Conservation (phyloP, 1,140 invertebrate genomes). For the Phymastichus coffea region DNA sequence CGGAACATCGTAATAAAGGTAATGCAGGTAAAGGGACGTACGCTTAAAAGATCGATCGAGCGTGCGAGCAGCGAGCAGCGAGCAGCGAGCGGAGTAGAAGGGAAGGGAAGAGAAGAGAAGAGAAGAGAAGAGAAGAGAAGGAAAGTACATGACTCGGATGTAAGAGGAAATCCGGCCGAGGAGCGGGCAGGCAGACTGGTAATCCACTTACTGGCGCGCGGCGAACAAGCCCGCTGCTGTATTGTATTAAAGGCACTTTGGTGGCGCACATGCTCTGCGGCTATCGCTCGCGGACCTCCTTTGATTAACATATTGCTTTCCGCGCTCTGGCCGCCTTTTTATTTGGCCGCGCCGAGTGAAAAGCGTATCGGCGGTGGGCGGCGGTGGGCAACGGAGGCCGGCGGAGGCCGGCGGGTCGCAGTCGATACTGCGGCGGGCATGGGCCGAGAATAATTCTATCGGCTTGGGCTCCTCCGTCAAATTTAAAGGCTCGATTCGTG, state of each 20-base stretch:
- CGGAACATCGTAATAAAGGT: slow-evolving; percentile 14
- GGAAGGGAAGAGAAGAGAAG: not conserved
- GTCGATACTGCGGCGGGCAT: no score
- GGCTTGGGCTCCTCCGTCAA: slow-evolving; percentile 17
- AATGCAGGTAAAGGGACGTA: slow-evolving; percentile 11
- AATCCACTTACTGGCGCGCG: slow-evolving; percentile 23
- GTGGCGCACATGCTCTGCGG: not conserved
- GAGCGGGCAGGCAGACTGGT: slow-evolving; percentile 18
- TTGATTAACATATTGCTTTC: slow-evolving; percentile 28
- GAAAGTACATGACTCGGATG: slow-evolving; percentile 22
- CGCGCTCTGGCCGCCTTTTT: not conserved
- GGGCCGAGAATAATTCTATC: not conserved
- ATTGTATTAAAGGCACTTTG: slow-evolving; percentile 27
- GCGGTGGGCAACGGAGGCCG: no score
- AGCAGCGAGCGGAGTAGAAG: not conserved
- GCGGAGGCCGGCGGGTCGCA: no score
- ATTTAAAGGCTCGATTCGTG: slow-evolving; percentile 40
- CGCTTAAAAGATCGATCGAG: not conserved
- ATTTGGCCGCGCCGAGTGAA: no score
- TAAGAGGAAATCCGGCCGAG: slow-evolving; percentile 21
- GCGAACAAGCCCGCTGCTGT: slow-evolving; percentile 1
- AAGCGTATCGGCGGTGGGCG: no score
- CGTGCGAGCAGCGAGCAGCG: not conserved
- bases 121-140: not conserved
- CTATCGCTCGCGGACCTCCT: slow-evolving; percentile 18